Evolutionary conservation across 2,797 vertebrate species (phyloP).

Genomic region (Australoheros facetus): DNA sequence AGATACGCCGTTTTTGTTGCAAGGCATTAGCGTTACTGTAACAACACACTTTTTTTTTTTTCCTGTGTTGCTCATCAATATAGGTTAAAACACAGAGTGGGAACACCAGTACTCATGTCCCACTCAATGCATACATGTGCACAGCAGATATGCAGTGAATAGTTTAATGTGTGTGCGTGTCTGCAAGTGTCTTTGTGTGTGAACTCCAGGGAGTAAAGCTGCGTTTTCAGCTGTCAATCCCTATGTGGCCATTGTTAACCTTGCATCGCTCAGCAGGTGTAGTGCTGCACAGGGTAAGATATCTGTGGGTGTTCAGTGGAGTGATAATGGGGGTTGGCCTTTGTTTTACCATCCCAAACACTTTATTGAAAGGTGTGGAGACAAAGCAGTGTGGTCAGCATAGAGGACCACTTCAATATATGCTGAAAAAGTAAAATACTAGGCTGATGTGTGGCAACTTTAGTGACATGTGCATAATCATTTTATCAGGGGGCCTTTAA

Average conservation of each 20-base stretch:
- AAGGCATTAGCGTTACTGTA: constrained; percentile 42
- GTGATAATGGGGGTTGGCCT: constrained; percentile 20
- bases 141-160: constrained; percentile 3
- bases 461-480: neutral
- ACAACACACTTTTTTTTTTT: neutral
- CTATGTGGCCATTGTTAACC: constrained; percentile 73
- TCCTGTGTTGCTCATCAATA: neutral
- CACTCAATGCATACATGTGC: neutral
- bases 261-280: constrained; percentile 65
- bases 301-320: constrained; percentile 35
- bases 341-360: constrained; percentile 16
- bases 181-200: constrained; percentile 17
- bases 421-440: neutral
- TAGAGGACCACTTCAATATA: neutral
- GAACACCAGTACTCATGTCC: neutral
- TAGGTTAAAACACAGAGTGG: neutral
- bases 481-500: neutral
- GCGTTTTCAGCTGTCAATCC: constrained; percentile 62
- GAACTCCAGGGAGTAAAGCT: constrained; percentile 33
- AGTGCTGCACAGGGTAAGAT: constrained; percentile 35
- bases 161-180: constrained; percentile 1
- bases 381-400: neutral
- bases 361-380: neutral
- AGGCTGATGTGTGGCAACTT: neutral
- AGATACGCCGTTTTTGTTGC: constrained; percentile 51